Evolutionary conservation across 2,797 vertebrate species (phyloP).

Genomic region (Pteropus rufus): DNA sequence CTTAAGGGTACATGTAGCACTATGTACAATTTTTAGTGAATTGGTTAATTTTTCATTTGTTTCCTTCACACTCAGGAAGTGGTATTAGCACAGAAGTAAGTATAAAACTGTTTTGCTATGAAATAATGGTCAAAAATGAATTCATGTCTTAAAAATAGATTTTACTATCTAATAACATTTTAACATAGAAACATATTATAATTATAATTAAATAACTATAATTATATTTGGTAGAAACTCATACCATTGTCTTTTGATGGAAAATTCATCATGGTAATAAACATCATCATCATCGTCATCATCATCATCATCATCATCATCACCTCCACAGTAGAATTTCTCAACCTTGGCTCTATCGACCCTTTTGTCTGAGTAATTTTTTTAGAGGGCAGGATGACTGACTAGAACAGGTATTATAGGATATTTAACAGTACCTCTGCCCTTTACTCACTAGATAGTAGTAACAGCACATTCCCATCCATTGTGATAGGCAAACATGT

Average conservation of each 20-base stretch:
- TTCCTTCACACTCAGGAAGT: background rate
- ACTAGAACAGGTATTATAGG: background rate
- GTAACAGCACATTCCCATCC: background rate
- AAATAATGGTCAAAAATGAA: background rate
- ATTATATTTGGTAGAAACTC: background rate
- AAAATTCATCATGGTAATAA: background rate
- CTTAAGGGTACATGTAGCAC: background rate
- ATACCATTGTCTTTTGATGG: background rate
- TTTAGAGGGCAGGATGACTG: background rate
- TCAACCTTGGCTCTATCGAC: background rate
- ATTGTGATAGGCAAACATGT: background rate
- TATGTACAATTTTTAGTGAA: background rate
- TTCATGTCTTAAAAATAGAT: background rate
- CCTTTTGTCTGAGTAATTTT: background rate
- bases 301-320: background rate
- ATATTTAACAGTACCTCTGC: background rate
- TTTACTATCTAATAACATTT: background rate
- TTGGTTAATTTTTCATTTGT: background rate
- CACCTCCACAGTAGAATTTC: background rate
- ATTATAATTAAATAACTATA: background rate
- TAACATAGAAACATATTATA: background rate
- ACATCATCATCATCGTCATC: background rate
- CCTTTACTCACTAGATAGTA: background rate
- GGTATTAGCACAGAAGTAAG: background rate
- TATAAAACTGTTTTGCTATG: background rate